Evolutionary conservation across 2,113 vertebrate species (phyloP).

Genomic region (Lamprologus tigripictilis): DNA sequence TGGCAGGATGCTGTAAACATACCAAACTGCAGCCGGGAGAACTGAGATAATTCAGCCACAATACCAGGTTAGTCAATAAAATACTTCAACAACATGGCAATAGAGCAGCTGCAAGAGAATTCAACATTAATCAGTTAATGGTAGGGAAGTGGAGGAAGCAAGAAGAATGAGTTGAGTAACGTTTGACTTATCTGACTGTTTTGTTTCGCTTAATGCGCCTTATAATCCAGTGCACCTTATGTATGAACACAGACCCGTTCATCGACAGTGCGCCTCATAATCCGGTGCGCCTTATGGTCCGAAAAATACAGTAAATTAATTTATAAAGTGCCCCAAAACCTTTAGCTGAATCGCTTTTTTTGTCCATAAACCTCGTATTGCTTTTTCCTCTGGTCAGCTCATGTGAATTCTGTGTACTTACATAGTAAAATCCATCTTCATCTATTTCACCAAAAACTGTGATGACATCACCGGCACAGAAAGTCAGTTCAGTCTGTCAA

Average conservation of each 20-base stretch:
- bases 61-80: background rate
- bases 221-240: background rate
- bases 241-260: background rate
- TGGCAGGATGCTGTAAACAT: background rate
- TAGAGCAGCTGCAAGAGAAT: background rate
- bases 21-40: background rate
- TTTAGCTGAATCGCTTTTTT: background rate
- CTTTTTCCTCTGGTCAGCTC: background rate
- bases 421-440: constrained; percentile 98
- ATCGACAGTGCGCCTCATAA: background rate
- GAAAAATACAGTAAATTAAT: background rate
- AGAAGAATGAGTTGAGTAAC: background rate
- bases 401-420: constrained; percentile 68
- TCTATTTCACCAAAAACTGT: constrained; percentile 94
- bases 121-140: background rate
- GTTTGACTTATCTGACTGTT: background rate
- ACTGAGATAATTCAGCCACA: background rate
- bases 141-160: background rate
- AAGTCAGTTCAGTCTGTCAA: constrained; percentile 86
- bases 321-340: background rate
- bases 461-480: constrained; percentile 95
- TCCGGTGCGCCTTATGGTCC: background rate
- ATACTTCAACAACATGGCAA: background rate
- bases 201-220: background rate
- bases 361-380: background rate